phyloP scores from a whole-genome alignment of 2,113 vertebrate genomes.

The Numenius arquata region DNA sequence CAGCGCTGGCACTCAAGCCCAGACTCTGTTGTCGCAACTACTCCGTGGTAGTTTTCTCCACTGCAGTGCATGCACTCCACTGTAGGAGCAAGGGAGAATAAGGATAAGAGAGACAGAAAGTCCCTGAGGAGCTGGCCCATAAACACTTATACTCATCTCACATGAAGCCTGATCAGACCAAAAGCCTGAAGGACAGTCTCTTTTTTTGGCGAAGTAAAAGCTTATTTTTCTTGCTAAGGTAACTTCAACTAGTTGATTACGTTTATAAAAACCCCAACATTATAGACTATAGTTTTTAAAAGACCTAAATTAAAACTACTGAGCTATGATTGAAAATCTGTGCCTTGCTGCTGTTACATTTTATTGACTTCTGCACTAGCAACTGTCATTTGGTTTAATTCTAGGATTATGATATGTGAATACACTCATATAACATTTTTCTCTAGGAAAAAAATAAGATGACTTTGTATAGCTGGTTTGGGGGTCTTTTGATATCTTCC shows the following conservation, averaged over 20 bases:
- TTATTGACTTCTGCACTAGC: neutral
- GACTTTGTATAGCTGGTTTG: neutral
- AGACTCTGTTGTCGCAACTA: slow-evolving; percentile 75
- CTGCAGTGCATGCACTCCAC: slow-evolving; percentile 92
- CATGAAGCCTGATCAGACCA: neutral
- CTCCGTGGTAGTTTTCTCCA: slow-evolving; percentile 88
- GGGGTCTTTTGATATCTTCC: neutral
- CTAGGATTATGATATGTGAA: neutral
- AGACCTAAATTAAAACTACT: neutral
- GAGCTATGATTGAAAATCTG: neutral
- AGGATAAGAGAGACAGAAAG: neutral
- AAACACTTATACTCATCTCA: neutral
- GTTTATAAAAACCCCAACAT: neutral
- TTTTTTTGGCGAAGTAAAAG: neutral
- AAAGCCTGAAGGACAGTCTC: neutral
- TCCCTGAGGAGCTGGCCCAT: neutral
- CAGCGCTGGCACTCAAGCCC: slow-evolving; percentile 79
- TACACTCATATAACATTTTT: neutral
- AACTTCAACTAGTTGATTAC: neutral
- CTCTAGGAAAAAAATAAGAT: neutral
- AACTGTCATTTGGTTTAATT: neutral
- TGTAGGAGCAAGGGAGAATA: slow-evolving; percentile 46
- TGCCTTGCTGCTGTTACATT: neutral
- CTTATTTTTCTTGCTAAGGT: neutral
- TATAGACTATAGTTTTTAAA: neutral